These are phyloP conservation scores for Acrocephalus arundinaceus DNA, from an alignment of 2,113 vertebrate genomes.

Conservation along the genomic window DNA sequence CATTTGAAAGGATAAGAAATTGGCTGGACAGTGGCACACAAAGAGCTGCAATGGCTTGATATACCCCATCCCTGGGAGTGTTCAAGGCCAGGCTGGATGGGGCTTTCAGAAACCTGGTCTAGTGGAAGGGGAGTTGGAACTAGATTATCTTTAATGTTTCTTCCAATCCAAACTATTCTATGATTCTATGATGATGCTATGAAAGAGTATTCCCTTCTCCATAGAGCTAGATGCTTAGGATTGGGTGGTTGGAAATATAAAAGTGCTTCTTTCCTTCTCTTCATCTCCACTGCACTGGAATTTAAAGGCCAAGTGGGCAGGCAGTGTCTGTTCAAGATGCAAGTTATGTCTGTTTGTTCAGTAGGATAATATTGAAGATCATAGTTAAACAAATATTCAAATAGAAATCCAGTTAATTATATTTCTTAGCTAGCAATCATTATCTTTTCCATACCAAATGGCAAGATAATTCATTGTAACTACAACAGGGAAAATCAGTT, in stretches of 20 bases:
- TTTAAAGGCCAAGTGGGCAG: background rate
- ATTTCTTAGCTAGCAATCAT: background rate
- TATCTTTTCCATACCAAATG: background rate
- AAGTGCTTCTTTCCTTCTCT: background rate
- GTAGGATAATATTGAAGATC: background rate
- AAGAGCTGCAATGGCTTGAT: background rate
- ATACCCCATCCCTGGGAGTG: background rate
- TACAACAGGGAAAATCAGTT: background rate
- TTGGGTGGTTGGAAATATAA: background rate
- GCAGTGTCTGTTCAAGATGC: background rate
- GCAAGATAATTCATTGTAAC: background rate
- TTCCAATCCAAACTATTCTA: background rate
- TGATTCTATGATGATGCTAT: background rate
- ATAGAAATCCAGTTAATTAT: background rate
- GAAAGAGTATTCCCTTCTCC: background rate
- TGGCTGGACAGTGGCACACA: background rate
- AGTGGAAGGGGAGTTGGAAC: background rate
- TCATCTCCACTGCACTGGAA: background rate
- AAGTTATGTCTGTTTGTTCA: background rate
- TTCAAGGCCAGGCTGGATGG: background rate
- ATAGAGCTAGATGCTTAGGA: background rate
- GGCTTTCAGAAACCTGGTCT: background rate
- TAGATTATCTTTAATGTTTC: background rate
- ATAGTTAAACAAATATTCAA: background rate
- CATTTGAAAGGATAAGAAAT: background rate